Evolutionary conservation across 2,888 invertebrate genomes (phyloP).

Genomic region (Orchesellides sinensis): DNA sequence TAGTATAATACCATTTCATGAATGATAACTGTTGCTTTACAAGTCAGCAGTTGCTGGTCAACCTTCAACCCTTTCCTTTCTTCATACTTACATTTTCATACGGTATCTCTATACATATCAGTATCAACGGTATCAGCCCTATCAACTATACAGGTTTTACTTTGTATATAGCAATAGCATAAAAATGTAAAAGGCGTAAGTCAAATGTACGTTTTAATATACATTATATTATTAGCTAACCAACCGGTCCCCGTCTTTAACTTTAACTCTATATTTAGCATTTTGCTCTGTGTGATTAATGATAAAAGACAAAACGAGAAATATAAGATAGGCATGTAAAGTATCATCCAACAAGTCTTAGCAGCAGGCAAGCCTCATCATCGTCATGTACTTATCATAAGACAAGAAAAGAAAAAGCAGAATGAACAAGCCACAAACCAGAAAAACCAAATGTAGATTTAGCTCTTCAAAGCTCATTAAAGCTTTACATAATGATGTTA

Average conservation of each 20-base stretch:
- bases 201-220: neutral
- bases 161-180: neutral
- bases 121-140: neutral
- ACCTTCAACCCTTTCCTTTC: slow-evolving; percentile 58
- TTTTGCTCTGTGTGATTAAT: slow-evolving; percentile 41
- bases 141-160: neutral
- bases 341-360: no score
- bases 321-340: no score
- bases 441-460: no score
- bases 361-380: no score
- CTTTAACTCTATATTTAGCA: slow-evolving; percentile 59
- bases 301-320: slow-evolving; percentile 56
- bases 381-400: no score
- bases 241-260: neutral
- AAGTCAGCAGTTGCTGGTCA: no score
- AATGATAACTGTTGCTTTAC: no score
- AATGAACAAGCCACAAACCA: slow-evolving; percentile 6
- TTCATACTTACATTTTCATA: neutral
- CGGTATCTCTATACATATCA: slow-evolving; percentile 13
- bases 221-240: neutral
- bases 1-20: neutral
- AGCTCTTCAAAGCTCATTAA: no score
- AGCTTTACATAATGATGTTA: no score
- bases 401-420: neutral
- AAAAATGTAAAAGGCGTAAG: neutral